Base-by-base conservation (phyloP, 2,113 vertebrate species). In the Beaufortia kweichowensis region DNA sequence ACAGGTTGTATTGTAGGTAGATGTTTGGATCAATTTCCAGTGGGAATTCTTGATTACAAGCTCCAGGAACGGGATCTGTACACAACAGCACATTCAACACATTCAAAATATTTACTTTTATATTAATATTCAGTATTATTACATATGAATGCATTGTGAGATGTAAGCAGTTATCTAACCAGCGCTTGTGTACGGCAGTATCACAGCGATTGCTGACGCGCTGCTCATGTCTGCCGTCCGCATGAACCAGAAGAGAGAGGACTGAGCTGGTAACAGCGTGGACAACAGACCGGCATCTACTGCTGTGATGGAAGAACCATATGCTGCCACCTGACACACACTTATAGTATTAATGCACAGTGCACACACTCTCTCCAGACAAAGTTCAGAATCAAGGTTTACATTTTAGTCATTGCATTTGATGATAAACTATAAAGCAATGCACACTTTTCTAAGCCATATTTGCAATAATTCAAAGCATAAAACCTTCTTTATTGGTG, bases 41-140 rank as follows among this genome's bases (percentile, higher is more conserved):
- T 71, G 92, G 89, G 85, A 92, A 96, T 81, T 94, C 95, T 17
- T 90, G 85, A 87, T 95, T 98, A 84, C 97, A 99, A 17, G 92
- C 96, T 74, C 97, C 97, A 59, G 97, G 97, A 53, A 98, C 81
- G 3, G 97, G 97, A 86, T 98, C 97, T 98, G 77, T 72, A 56
- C 28, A 63, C n/a, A 76, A 33, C 2, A 39, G 43, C n/a, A 46
- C 24, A 77, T 39, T 39, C n/a, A 14, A 26, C 0, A 57, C 61
- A 62, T 21, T 62, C 19, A 33, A 6, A 48, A 57, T 26, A 6
- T 46, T 39, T 8, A 6, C 0, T 46, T 4, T 33, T 65, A 0
- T 14, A 73, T n/a, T n/a, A n/a, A n/a, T n/a, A n/a, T n/a, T n/a
- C n/a, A n/a, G n/a, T 4, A 23, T 73, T 2, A 53, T 12, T 10